Base-by-base conservation (phyloP, 2,888 invertebrate genomes). In the Slavum lentiscoides region DNA sequence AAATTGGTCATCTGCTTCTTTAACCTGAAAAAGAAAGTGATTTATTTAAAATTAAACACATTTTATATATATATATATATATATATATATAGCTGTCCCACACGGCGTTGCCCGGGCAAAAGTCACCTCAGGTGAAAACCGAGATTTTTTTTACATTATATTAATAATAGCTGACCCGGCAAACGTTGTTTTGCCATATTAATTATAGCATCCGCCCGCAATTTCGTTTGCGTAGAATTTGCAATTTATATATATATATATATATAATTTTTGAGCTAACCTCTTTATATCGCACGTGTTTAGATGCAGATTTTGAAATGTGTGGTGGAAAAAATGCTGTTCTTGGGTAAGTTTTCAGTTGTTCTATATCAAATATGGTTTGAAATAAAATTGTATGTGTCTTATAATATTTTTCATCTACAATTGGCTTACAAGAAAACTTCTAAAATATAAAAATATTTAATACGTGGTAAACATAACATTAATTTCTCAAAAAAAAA, bases 311-410 rank as follows among this genome's bases (percentile, higher is more conserved):
- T 72, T 64, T 80, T 62, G 64, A 55, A 39, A 9, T 1, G 9
- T 80, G 69, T 58, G 64, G 58, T 30, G 80, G 80, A 55, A 30
- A 80, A 64, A 80, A 80, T 62, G 80, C 70, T 55, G 7, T 43
- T 15, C 80, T 80, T 72, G 80, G 72, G 58, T 80, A 80, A 55
- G 53, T 80, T 80, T 66, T 43, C 30, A 80, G 43, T 23, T 43
- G 30, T 19, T 80, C 58, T 37, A 80, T 43, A 62, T 72, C 64
- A 43, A 80, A 80, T 8, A 80, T 70, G 13, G 64, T 72, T 72
- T 80, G 80, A 80, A 80, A 80, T 64, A 80, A 19, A 23, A 80
- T 80, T n/a, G 70, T 64, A 43, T 72, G 64, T 64, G 80, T 80
- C 64, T 72, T 80, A 70, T 80, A 80, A 39, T 64, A 80, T 43